Evolutionary conservation across 2,888 invertebrate genomes (phyloP), one percentile per base, ranked within the genome.

Genomic region (Physocephala rufipes): DNA sequence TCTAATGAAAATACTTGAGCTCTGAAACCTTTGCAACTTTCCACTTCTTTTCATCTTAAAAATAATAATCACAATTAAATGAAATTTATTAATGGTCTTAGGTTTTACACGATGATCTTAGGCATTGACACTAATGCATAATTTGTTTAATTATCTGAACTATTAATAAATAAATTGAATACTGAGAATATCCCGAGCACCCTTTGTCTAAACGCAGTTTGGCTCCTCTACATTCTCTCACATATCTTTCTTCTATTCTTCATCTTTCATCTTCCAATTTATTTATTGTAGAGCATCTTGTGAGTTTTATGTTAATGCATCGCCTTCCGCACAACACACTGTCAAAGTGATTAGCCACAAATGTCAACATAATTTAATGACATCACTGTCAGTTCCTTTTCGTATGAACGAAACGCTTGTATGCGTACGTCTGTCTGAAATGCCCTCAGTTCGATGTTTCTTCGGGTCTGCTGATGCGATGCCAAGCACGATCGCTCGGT

Each of bases 321-420:
- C 36, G 36, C 9, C 36, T 36, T 36, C 9, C 5, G 36, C 36
- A 9, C 36, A 36, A 36, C 43, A 51, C 61, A 53, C 73, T 74
- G 73, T 73, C 73, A 72, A 72, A 74, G 71, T 71, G 74, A 74
- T 73, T 74, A 74, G 71, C 74, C 71, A 62, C 73, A 62, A 26
- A 67, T 59, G 67, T 72, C 74, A 73, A 71, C 73, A 71, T 73
- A 68, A 74, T 71, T 74, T 73, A 74, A 71, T 67, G 64, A 71
- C 63, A 12, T 24, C 71, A 47, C 71, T 68, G 68, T 59, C 66
- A 68, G 61, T 45, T 26, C 55, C 45, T 5, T 24, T 28, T 51
- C 66, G 13, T n/a, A 26, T 15, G 47, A 45, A 61, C 28, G 2
- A 47, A 26, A 28, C 36, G 30, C 21, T 24, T 16, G 26, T 21